Base-by-base conservation (phyloP, 2,888 invertebrate species). In the Chaitophorus viminalis region DNA sequence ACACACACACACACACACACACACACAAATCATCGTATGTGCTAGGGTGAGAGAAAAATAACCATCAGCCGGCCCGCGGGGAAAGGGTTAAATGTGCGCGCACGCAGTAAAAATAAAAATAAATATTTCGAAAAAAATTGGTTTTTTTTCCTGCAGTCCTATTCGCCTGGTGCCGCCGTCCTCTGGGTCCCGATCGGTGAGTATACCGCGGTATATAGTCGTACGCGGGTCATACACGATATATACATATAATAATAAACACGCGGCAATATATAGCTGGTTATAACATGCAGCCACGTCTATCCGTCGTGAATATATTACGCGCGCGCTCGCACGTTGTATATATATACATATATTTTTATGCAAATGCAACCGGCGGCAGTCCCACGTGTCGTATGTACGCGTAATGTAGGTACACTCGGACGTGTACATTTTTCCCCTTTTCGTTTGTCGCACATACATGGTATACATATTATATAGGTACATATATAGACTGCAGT, bases 41-140 rank as follows among this genome's bases (percentile, higher is more conserved):
- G 31, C 18, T 6, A 65, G 85, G 78, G 85, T 78, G 85, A 86
- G 85, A 77, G 77, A 65, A 76, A 78, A 85, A 85, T 60, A 78
- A 31, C 85, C 68, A 86, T 78, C 85, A 86, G 85, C 85, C 78
- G 85, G 85, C 85, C 29, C 70, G 46, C 75, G 76, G 77, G 70
- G 78, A 86, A 86, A 86, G 85, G 85, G 85, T 86, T 86, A 86
- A 33, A 36, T 33, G 60, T 14, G 33, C 54, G 77, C 46, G 46
- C 70, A 65, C 39, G 31, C 60, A 76, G 25, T 76, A 65, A 31
- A 52, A 60, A 29, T 33, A 60, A 29, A 75, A 52, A n/a, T n/a
- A 29, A 4, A 54, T 33, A 81, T 46, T 60, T 78, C 14, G 60
- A 78, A 29, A 74, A 82, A 82, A 52, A 21, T 14, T 74, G 46